Conservation (phyloP, 1,140 invertebrate genomes). For the Streblospio benedicti region DNA sequence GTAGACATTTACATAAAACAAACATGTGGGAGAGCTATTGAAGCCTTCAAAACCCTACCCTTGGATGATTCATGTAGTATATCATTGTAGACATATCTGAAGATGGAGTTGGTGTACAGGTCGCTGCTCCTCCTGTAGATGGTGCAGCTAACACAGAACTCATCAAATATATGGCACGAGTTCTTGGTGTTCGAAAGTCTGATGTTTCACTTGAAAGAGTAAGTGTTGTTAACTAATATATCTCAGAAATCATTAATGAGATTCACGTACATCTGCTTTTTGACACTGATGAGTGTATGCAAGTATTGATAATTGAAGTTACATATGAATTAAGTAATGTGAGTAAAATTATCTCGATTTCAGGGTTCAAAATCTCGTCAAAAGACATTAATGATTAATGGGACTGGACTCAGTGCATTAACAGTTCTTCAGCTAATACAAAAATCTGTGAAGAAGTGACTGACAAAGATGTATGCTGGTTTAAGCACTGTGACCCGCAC, state of each 20-base stretch:
- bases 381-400: too few species aligned
- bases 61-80: neutral
- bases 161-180: slow-evolving; percentile 60
- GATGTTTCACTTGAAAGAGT: slow-evolving; percentile 61
- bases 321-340: too few species aligned
- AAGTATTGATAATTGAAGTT: too few species aligned
- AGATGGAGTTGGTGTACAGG: slow-evolving; percentile 58
- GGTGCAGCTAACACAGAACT: slow-evolving; percentile 70
- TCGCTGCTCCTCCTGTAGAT: slow-evolving; percentile 66
- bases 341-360: too few species aligned
- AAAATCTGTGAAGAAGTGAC: too few species aligned
- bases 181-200: slow-evolving; percentile 61
- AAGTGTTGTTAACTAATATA: slow-evolving; percentile 18
- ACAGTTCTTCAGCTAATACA: too few species aligned
- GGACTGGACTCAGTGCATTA: too few species aligned
- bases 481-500: too few species aligned
- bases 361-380: too few species aligned
- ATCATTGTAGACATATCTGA: slow-evolving; percentile 32
- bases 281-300: too few species aligned
- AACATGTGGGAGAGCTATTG: neutral
- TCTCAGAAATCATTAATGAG: neutral
- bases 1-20: neutral
- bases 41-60: neutral
- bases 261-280: too few species aligned
- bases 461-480: too few species aligned